A percentile compares a stretch with the other conserved stretches of the same genome.
phyloP scores from a whole-genome alignment of 2,888 invertebrate species.

The Phania funesta region DNA sequence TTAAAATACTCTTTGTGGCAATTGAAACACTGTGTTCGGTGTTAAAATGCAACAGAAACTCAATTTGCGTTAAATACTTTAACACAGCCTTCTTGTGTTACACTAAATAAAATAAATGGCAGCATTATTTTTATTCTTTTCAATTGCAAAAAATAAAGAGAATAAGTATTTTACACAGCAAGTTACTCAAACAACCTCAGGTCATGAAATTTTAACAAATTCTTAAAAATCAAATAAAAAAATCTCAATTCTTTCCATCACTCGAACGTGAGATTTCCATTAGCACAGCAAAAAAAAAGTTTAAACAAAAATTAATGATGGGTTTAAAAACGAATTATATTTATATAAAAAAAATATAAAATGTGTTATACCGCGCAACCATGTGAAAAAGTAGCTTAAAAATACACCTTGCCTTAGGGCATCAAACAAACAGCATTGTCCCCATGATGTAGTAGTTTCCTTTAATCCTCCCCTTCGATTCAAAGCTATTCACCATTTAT shows the following conservation, averaged over 20 bases:
- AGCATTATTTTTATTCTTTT: background rate
- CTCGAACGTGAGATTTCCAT: conserved; percentile 47
- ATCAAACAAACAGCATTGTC: background rate
- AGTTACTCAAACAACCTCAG: conserved; percentile 6
- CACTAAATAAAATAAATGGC: background rate
- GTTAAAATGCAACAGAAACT: background rate
- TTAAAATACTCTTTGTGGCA: background rate
- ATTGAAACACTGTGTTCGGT: background rate
- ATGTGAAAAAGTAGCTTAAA: conserved; percentile 26
- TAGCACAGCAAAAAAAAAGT: conserved; percentile 17
- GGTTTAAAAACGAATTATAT: no score
- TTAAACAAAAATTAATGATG: no score
- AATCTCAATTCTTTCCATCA: conserved; percentile 20
- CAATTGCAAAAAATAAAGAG: background rate
- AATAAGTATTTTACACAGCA: conserved; percentile 29
- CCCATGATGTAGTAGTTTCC: background rate
- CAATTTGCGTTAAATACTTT: background rate
- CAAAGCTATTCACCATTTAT: background rate
- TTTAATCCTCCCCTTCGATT: background rate
- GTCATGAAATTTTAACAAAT: conserved; percentile 31
- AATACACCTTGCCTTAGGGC: conserved; percentile 22
- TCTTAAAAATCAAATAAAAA: conserved; percentile 1
- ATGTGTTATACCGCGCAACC: background rate
- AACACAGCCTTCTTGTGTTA: background rate
- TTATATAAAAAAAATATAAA: background rate